Conservation (phyloP, 1,140 invertebrate genomes). For the Frieseomelitta varia region DNA sequence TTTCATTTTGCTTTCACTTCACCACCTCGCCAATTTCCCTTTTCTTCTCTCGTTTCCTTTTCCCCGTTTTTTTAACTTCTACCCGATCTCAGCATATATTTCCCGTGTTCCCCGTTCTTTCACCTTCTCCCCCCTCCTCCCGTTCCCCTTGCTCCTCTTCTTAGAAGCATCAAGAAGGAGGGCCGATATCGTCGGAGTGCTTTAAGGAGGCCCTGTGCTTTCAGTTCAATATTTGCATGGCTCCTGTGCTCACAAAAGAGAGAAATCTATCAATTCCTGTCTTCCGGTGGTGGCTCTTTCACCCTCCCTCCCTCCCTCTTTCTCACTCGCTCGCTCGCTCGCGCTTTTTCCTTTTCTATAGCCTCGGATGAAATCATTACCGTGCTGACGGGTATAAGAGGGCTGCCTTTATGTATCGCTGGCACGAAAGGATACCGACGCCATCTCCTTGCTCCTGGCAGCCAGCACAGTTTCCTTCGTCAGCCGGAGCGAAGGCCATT, state of each 20-base stretch:
- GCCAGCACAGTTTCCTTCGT: constrained; percentile 23
- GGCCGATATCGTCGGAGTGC: constrained; percentile 59
- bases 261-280: constrained; percentile 80
- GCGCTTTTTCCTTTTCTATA: constrained; percentile 19
- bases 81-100: constrained; percentile 1
- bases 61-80: constrained; percentile 20
- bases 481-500: constrained; percentile 54
- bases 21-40: neutral
- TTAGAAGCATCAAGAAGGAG: constrained; percentile 37
- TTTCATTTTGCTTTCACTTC: neutral
- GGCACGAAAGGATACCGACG: constrained; percentile 48
- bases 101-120: neutral
- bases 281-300: constrained; percentile 61
- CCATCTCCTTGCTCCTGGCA: constrained; percentile 37
- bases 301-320: neutral
- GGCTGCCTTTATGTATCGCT: constrained; percentile 63
- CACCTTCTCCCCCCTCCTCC: neutral
- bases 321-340: neutral
- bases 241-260: constrained; percentile 71
- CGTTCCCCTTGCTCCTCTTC: too few species aligned
- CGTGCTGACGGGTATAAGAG: constrained; percentile 61
- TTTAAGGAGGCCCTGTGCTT: constrained; percentile 70
- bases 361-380: constrained; percentile 77
- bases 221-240: constrained; percentile 73
- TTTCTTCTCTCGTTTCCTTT: neutral